Percentiles rank a stretch among this genome's conserved stretches.
phyloP scores from a whole-genome alignment of 2,113 vertebrate species.

The Mobula hypostoma region DNA sequence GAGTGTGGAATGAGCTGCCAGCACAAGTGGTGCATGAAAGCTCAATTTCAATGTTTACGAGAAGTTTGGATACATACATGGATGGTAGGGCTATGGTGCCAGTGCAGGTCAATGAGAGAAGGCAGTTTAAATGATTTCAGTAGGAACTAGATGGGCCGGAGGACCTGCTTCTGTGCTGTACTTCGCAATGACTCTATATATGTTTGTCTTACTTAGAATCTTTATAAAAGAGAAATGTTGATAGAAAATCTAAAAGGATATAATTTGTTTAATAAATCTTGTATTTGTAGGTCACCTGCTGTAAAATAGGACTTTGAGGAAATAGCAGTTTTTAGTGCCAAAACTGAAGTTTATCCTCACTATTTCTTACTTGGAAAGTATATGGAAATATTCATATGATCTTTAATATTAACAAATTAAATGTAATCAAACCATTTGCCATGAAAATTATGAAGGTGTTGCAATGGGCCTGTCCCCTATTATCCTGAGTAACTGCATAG shows the following conservation, averaged over 20 bases:
- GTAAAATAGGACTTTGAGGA: not conserved
- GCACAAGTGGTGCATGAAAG: too few species aligned
- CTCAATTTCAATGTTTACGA: too few species aligned
- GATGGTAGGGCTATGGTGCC: too few species aligned
- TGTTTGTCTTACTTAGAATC: not conserved
- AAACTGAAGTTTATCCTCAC: not conserved
- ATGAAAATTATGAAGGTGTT: not conserved
- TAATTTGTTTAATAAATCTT: not conserved
- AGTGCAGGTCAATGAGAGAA: too few species aligned
- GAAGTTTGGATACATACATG: too few species aligned
- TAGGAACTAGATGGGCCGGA: too few species aligned
- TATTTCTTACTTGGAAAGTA: not conserved
- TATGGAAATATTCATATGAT: not conserved
- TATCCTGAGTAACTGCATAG: not conserved
- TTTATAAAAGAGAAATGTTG: not conserved
- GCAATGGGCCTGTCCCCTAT: not conserved
- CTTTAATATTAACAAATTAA: not conserved
- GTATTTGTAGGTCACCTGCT: not conserved
- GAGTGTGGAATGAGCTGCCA: too few species aligned
- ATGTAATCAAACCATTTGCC: not conserved
- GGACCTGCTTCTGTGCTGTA: too few species aligned
- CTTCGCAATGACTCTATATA: not conserved
- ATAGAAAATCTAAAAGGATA: not conserved
- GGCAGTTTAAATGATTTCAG: too few species aligned
- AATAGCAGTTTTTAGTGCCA: not conserved